A percentile compares a stretch with the other conserved stretches of the same genome.
Conservation (phyloP, 2,113 vertebrate species). For the Siniperca knerii region DNA sequence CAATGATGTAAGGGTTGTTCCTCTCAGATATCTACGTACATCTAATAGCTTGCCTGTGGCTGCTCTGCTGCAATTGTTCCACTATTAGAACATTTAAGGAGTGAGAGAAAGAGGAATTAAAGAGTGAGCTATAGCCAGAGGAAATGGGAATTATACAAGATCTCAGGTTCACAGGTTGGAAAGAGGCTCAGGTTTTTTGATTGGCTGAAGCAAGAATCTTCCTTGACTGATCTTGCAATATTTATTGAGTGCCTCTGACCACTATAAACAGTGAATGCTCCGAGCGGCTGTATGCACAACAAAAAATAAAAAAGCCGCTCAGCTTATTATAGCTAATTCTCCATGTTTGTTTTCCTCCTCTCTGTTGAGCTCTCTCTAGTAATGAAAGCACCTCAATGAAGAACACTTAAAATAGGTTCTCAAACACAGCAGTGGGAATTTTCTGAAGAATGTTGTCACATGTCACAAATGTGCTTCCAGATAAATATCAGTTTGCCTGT, state of each 20-base stretch:
- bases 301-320: neutral
- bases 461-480: constrained; percentile 47
- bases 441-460: constrained; percentile 40
- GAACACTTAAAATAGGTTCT: neutral
- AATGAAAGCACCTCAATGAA: constrained; percentile 3
- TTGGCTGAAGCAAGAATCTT: constrained; percentile 48
- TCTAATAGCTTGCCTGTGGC: constrained; percentile 72
- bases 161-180: constrained; percentile 57
- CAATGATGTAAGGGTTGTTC: constrained; percentile 36
- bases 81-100: constrained; percentile 72
- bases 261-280: neutral
- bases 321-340: no score
- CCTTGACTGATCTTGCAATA: constrained; percentile 62
- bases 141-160: constrained; percentile 74
- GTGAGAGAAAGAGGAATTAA: constrained; percentile 38
- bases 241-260: constrained; percentile 51
- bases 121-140: constrained; percentile 57
- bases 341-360: neutral
- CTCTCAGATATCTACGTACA: constrained; percentile 58
- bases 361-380: neutral
- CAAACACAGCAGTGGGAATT: constrained; percentile 45
- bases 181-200: constrained; percentile 30
- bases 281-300: constrained; percentile 4
- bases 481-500: constrained; percentile 62
- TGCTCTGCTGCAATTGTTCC: constrained; percentile 56